Conservation (phyloP, 2,888 invertebrate species). For the Desoria tigrina region DNA sequence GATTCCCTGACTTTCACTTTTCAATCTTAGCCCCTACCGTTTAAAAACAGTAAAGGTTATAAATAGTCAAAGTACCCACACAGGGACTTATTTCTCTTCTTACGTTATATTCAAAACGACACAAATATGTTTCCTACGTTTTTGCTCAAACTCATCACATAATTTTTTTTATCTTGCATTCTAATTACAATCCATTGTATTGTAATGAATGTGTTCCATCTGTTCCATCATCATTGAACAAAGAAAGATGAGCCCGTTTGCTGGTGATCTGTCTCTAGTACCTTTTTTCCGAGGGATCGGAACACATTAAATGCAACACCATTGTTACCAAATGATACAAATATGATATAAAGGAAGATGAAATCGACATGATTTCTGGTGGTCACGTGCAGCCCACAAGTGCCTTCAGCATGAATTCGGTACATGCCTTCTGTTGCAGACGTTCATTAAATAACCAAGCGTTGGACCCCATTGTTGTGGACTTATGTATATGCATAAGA, state of each 20-base stretch:
- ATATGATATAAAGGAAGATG: slow-evolving; percentile 11
- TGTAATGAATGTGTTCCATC: slow-evolving; percentile 27
- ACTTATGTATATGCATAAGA: no score
- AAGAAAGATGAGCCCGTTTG: slow-evolving; percentile 23
- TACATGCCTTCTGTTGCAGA: slow-evolving; percentile 17
- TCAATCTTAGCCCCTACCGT: no score
- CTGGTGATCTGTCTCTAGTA: slow-evolving; percentile 1
- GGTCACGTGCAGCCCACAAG: slow-evolving; percentile 51
- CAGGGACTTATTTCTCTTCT: no score
- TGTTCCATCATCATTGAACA: slow-evolving; percentile 25
- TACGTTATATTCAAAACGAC: no score
- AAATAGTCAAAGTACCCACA: no score
- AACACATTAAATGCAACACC: neutral
- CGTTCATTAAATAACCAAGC: slow-evolving; percentile 19
- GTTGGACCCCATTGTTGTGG: slow-evolving; percentile 11
- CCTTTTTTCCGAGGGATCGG: neutral
- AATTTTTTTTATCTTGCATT: slow-evolving; percentile 21
- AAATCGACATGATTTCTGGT: slow-evolving; percentile 51
- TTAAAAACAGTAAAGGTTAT: no score
- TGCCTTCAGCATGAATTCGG: slow-evolving; percentile 27
- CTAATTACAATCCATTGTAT: slow-evolving; percentile 21
- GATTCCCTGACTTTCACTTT: no score
- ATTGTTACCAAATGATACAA: slow-evolving; percentile 12
- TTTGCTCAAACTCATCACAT: slow-evolving; percentile 11
- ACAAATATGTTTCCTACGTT: no score